Percentiles rank a stretch among this genome's conserved stretches.
These are phyloP conservation scores for Acheta domesticus DNA, from an alignment of 2,888 invertebrate species.

Conservation along the genomic window DNA sequence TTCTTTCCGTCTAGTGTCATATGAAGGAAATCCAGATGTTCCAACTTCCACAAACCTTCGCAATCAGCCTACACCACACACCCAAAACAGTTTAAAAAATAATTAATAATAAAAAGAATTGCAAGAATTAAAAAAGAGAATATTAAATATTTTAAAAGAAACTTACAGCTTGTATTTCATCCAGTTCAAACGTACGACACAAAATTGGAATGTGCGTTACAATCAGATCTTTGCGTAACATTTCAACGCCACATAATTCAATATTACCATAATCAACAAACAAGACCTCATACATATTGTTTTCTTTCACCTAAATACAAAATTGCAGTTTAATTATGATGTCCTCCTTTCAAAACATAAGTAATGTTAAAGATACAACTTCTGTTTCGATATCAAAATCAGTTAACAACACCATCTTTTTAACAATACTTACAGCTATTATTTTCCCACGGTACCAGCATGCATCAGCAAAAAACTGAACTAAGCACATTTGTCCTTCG, in stretches of 20 bases:
- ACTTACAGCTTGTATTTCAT: conserved; percentile 53
- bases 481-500: conserved; percentile 65
- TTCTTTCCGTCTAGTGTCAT: background rate
- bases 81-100: background rate
- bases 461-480: conserved; percentile 61
- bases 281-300: conserved; percentile 49
- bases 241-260: conserved; percentile 57
- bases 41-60: background rate
- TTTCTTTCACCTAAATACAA: conserved; percentile 29
- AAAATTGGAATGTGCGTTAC: conserved; percentile 65
- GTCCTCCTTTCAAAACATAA: too few species aligned
- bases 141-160: background rate
- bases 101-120: conserved; percentile 7
- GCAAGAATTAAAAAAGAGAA: conserved; percentile 18
- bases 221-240: conserved; percentile 61
- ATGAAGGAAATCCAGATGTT: background rate
- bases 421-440: conserved; percentile 47
- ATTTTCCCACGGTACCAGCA: conserved; percentile 70
- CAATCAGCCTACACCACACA: background rate
- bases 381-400: too few species aligned
- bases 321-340: too few species aligned
- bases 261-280: conserved; percentile 83
- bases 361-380: too few species aligned
- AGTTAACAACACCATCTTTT: too few species aligned
- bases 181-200: conserved; percentile 59